Conservation (phyloP, 2,113 vertebrate genomes). For the Himantopus leucocephalus region DNA sequence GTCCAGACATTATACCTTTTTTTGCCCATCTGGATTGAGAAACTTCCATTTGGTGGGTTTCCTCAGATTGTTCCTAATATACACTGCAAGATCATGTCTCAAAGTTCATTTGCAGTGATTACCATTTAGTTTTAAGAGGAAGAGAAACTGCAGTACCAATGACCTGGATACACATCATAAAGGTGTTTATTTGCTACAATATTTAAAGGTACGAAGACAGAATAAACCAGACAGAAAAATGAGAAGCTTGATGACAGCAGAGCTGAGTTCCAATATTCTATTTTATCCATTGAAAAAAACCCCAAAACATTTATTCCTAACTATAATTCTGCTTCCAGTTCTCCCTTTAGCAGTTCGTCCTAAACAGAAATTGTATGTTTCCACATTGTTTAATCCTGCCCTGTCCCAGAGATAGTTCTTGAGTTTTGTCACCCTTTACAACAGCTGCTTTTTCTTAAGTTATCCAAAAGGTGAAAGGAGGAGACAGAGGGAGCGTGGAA, state of each 20-base stretch:
- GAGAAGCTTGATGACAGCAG: background rate
- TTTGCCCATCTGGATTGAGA: background rate
- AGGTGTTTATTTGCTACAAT: background rate
- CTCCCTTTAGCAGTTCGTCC: background rate
- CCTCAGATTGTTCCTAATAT: background rate
- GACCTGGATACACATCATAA: background rate
- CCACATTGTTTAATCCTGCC: background rate
- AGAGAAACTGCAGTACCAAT: background rate
- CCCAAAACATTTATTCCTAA: background rate
- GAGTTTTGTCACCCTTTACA: conserved; percentile 22
- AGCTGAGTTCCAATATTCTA: background rate
- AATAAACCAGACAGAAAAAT: background rate
- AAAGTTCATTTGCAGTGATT: background rate
- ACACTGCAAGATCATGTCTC: background rate
- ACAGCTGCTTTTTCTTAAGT: conserved; percentile 39
- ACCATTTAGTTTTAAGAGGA: background rate
- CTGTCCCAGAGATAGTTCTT: background rate
- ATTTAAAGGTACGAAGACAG: background rate
- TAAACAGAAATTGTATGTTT: background rate
- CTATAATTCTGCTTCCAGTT: background rate
- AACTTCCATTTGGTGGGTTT: background rate
- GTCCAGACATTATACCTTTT: background rate
- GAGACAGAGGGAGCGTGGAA: conserved; percentile 31
- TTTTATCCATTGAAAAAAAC: background rate
- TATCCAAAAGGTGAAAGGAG: conserved; percentile 20